A percentile compares a stretch with the other conserved stretches of the same genome.
Conservation (phyloP, 2,888 invertebrate genomes). For the Drosophila anceps region DNA sequence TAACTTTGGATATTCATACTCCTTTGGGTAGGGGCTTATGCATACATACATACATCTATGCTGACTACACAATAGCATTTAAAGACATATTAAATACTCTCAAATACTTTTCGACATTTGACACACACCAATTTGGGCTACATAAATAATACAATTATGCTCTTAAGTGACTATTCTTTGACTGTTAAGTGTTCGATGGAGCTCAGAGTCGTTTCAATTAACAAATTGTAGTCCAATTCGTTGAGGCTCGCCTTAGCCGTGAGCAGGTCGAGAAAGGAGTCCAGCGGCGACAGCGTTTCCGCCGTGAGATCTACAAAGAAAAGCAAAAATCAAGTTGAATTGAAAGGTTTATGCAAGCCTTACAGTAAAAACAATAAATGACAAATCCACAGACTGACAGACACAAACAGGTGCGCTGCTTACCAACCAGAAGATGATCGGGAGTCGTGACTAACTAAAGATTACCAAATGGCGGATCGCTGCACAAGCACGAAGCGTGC, state of each 20-base stretch:
- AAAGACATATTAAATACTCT: conserved; percentile 12
- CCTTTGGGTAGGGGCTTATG: not conserved
- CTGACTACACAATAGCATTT: conserved; percentile 1
- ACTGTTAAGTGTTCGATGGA: conserved; percentile 83
- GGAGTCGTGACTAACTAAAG: conserved; percentile 7
- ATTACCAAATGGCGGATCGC: conserved; percentile 51
- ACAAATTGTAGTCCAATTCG: conserved; percentile 93
- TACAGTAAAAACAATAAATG: not conserved
- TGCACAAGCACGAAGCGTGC: conserved; percentile 50
- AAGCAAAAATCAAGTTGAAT: not conserved
- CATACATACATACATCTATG: not conserved
- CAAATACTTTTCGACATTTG: conserved; percentile 30
- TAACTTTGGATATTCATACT: not conserved
- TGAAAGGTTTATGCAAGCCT: not conserved
- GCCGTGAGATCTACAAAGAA: conserved; percentile 89
- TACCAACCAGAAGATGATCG: conserved; percentile 36
- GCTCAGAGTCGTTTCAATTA: conserved; percentile 91
- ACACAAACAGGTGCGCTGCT: conserved; percentile 37
- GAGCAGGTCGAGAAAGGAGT: conserved; percentile 93
- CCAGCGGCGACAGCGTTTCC: conserved; percentile 91
- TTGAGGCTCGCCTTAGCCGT: conserved; percentile 95
- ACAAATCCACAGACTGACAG: conserved; percentile 9
- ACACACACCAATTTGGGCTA: conserved; percentile 48
- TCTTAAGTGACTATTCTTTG: conserved; percentile 32
- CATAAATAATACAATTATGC: conserved; percentile 18